Base-by-base conservation (phyloP, 2,113 vertebrate species). In the Pagrus major region DNA sequence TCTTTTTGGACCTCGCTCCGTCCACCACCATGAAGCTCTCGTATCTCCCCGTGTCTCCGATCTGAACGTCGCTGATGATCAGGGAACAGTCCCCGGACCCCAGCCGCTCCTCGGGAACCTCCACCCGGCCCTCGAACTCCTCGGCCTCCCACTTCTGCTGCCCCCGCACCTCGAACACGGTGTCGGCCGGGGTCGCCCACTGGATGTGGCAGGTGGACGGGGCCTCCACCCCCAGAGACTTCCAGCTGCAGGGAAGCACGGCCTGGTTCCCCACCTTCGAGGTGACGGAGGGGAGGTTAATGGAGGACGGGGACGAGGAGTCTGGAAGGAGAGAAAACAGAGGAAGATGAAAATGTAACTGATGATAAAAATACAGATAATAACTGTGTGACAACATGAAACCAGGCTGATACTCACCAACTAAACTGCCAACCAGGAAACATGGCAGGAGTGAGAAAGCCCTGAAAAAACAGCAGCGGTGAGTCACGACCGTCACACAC, bases 241-340 rank as follows among this genome's bases (percentile, higher is more conserved):
- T 82, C 86, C 92, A 92, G 18, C 87, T 80, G 79, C 94, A 95
- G 37, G 94, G 94, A 64, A 95, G 92, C 0, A 92, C 58, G 1
- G 44, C 92, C 56, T 77, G 67, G 0, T 47, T 37, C 0, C 94
- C 94, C 67, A 93, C 94, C 6, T 0, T 6, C 20, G 33, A 76
- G 6, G 2, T 16, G 54, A 92, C 9, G 4, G 70, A n/a, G 14
- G 14, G 6, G 16, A 11, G 1, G 2, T 0, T 0, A 33, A 29
- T 0, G 16, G 77, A 29, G 68, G 73, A 3, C 27, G 75, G 65
- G 14, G 56, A 16, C 29, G 78, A 85, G 68, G 86, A 85, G 49
- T 66, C 88, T 89, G 80, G 5, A 35, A 37, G 54, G 5, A 20
- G 9, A 31, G 2, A 8, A 33, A 56, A 16, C 33, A 35, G 31